A percentile compares a stretch with the other conserved stretches of the same genome.
Conservation (phyloP, 2,113 vertebrate genomes). For the Lepidiolamprologus cunningtoni region DNA sequence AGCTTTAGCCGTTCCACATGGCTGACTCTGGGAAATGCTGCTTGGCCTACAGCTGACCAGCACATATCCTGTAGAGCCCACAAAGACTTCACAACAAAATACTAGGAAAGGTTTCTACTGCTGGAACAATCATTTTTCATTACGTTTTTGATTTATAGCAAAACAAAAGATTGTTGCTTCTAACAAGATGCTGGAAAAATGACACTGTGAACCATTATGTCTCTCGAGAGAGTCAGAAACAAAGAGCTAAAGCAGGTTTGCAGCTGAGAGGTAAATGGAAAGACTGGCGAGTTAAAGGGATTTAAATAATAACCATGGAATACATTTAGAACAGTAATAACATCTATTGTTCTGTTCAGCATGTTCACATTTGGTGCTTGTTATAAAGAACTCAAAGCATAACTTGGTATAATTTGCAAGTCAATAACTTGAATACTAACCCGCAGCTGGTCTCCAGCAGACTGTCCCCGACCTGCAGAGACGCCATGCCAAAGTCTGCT, state of each 20-base stretch:
- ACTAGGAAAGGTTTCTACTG: background rate
- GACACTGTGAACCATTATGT: background rate
- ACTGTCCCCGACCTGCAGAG: constrained; percentile 98
- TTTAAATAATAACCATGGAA: background rate
- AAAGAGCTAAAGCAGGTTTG: background rate
- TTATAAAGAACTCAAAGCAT: background rate
- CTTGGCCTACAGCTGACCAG: background rate
- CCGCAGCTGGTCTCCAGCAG: constrained; percentile 98
- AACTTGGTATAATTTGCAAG: background rate
- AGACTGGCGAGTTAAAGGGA: background rate
- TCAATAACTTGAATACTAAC: constrained; percentile 70
- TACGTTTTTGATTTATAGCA: background rate
- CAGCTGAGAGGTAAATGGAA: background rate
- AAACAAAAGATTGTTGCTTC: background rate
- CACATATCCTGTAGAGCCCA: background rate
- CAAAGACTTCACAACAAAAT: background rate
- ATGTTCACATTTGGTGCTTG: background rate
- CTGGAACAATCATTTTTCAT: background rate
- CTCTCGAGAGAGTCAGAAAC: background rate
- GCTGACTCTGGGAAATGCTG: background rate
- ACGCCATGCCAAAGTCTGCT: constrained; percentile 98
- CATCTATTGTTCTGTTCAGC: background rate
- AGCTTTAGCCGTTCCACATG: background rate
- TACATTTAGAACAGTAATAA: background rate
- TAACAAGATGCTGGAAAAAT: background rate